Evolutionary conservation across 2,797 vertebrate genomes (phyloP).

Genomic region (Diglossa cyanea): DNA sequence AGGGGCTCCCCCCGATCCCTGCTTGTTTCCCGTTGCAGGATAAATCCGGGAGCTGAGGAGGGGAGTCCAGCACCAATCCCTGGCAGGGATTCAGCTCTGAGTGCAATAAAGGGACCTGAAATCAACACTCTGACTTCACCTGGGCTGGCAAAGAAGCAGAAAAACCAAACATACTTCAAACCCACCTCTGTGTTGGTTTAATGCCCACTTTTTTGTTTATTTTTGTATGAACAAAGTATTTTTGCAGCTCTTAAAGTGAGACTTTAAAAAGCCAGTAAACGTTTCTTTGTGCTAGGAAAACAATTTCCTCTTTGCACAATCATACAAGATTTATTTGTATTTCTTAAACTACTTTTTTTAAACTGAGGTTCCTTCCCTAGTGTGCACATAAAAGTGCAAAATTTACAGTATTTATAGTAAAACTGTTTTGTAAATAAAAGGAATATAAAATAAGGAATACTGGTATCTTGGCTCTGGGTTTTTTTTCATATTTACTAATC

Average conservation of each 20-base stretch:
- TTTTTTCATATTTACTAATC: background rate
- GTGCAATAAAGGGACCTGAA: background rate
- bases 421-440: background rate
- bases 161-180: background rate
- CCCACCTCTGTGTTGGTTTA: background rate
- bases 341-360: background rate
- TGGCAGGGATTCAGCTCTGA: fast-evolving
- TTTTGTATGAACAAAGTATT: background rate
- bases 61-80: fast-evolving
- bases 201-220: background rate
- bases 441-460: background rate
- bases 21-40: background rate
- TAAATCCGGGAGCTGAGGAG: fast-evolving
- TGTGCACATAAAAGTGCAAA: fast-evolving
- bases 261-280: background rate
- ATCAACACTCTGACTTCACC: background rate
- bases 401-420: background rate
- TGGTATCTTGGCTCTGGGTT: fast-evolving
- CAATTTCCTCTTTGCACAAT: background rate
- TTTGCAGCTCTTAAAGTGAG: background rate
- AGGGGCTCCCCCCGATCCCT: fast-evolving
- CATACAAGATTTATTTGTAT: background rate
- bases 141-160: background rate
- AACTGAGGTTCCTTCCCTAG: background rate
- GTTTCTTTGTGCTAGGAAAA: background rate